phyloP scores from a whole-genome alignment of 2,888 invertebrate species.

The Drosophila colorata region DNA sequence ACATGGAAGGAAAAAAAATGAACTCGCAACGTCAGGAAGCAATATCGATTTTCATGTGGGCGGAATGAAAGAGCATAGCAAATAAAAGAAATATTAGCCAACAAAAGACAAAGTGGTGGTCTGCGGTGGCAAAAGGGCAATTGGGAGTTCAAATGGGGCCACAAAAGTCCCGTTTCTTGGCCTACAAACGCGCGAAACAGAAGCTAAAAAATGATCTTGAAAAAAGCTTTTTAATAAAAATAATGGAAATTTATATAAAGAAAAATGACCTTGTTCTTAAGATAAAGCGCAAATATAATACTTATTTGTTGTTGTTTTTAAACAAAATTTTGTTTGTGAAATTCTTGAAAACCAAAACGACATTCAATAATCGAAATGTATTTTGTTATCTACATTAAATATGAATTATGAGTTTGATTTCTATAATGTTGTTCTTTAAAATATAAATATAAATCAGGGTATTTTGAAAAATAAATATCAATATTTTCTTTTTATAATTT shows the following conservation, averaged over 20 bases:
- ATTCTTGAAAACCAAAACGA: no score
- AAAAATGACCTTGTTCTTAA: neutral
- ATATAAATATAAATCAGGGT: no score
- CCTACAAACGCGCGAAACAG: constrained; percentile 16
- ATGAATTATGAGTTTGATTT: no score
- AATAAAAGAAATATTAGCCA: constrained; percentile 78
- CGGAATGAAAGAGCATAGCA: constrained; percentile 55
- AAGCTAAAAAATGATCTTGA: constrained; percentile 34
- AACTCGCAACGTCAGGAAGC: constrained; percentile 58
- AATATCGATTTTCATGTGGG: constrained; percentile 76
- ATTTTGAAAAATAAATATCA: no score
- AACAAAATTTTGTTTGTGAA: no score
- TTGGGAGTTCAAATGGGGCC: constrained; percentile 50
- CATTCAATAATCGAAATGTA: no score
- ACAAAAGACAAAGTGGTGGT: constrained; percentile 74
- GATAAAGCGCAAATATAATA: neutral
- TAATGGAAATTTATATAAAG: constrained; percentile 5
- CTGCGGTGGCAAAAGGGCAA: constrained; percentile 55
- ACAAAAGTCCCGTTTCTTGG: constrained; percentile 17
- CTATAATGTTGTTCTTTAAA: no score
- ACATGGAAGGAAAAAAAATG: constrained; percentile 26
- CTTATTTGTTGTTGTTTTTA: no score
- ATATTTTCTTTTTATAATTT: no score
- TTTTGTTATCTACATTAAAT: no score
- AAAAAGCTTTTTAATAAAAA: constrained; percentile 9